Conservation (phyloP, 2,888 invertebrate genomes). For the Eupithecia centaureata region DNA sequence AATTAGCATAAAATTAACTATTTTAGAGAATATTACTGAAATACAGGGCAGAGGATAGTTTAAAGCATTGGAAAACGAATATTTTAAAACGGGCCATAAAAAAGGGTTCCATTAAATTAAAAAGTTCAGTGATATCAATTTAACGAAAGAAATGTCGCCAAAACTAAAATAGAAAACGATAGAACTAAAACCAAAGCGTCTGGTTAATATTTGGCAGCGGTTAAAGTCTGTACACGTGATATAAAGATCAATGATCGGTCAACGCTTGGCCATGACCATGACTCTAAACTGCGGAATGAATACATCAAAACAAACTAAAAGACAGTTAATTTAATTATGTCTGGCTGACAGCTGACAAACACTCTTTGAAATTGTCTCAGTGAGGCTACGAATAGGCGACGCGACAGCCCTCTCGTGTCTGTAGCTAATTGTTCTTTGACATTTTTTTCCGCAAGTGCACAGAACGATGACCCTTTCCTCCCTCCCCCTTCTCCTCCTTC, state of each 20-base stretch:
- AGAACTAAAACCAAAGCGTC: constrained; percentile 4
- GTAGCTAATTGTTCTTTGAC: constrained; percentile 45
- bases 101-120: background rate
- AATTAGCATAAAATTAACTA: background rate
- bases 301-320: constrained; percentile 17
- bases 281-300: constrained; percentile 16
- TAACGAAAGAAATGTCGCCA: background rate
- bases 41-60: background rate
- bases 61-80: background rate
- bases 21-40: background rate
- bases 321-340: constrained; percentile 24
- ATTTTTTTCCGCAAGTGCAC: constrained; percentile 46
- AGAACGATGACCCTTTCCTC: constrained; percentile 50
- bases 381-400: constrained; percentile 27
- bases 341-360: constrained; percentile 28
- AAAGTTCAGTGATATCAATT: background rate
- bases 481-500: no score
- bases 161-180: constrained; percentile 2
- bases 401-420: constrained; percentile 38
- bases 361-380: constrained; percentile 33
- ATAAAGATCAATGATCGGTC: constrained; percentile 21
- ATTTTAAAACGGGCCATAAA: background rate
- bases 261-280: constrained; percentile 32
- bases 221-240: constrained; percentile 9
- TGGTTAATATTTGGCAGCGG: constrained; percentile 12